A percentile compares a stretch with the other conserved stretches of the same genome.
These are phyloP conservation scores for Phalacrocorax aristotelis DNA, from an alignment of 2,113 vertebrate genomes.

Conservation along the genomic window DNA sequence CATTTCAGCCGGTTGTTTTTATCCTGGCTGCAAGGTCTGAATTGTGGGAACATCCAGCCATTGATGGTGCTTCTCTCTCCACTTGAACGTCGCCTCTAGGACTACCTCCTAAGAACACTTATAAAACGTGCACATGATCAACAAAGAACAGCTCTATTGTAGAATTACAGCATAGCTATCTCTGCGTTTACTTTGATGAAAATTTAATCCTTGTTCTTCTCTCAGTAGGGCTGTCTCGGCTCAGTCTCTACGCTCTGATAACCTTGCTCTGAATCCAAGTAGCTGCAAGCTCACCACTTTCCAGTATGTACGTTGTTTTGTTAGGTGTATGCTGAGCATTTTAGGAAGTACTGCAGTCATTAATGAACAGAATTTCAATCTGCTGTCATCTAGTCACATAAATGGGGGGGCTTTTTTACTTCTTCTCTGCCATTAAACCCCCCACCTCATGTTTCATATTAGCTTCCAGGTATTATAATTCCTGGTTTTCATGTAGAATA, in stretches of 20 bases:
- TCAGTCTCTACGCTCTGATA: not conserved
- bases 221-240: not conserved
- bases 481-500: not conserved
- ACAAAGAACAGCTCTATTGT: not conserved
- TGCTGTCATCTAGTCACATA: not conserved
- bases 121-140: not conserved
- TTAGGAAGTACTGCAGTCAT: conserved; percentile 42
- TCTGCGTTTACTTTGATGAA: not conserved
- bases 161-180: not conserved
- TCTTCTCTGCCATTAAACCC: not conserved
- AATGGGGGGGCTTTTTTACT: not conserved
- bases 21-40: not conserved
- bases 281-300: conserved; percentile 11
- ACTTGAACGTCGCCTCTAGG: not conserved
- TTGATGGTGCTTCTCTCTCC: not conserved
- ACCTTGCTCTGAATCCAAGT: not conserved
- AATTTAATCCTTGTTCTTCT: not conserved
- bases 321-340: conserved; percentile 3
- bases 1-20: not conserved
- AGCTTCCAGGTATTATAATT: not conserved
- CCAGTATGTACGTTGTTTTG: not conserved
- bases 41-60: not conserved
- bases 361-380: conserved; percentile 55
- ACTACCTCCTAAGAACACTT: not conserved
- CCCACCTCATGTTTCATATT: not conserved